phyloP scores from a whole-genome alignment of 2,797 vertebrate species.

The Clarias pachynema region DNA sequence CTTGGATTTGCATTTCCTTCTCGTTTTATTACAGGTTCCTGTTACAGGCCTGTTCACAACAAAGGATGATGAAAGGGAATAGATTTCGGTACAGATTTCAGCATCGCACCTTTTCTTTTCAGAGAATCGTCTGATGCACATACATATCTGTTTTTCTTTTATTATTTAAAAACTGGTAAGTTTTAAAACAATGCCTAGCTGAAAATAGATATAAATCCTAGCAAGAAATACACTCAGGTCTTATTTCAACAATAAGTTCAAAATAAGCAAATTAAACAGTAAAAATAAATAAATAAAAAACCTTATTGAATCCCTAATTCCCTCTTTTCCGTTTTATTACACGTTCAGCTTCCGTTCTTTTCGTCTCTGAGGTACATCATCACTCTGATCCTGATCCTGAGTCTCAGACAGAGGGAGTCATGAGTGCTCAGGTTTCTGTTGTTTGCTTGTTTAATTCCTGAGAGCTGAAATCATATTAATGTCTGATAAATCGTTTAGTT shows the following conservation, averaged over 20 bases:
- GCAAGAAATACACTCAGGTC: no score
- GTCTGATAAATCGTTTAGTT: neutral
- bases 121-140: neutral
- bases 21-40: neutral
- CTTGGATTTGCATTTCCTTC: conserved; percentile 11
- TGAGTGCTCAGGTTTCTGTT: neutral
- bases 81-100: neutral
- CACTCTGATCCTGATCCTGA: neutral
- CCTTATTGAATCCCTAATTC: no score
- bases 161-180: neutral
- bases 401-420: neutral
- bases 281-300: no score
- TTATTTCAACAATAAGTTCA: no score
- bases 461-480: neutral
- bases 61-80: neutral
- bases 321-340: no score
- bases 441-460: no score
- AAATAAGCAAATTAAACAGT: no score
- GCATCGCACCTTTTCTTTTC: no score
- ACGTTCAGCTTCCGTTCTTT: no score
- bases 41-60: neutral
- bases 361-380: neutral
- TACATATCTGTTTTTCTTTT: neutral
- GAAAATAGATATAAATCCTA: no score
- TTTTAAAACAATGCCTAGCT: neutral